Conservation (phyloP, 2,113 vertebrate species). For the Redunca redunca region DNA sequence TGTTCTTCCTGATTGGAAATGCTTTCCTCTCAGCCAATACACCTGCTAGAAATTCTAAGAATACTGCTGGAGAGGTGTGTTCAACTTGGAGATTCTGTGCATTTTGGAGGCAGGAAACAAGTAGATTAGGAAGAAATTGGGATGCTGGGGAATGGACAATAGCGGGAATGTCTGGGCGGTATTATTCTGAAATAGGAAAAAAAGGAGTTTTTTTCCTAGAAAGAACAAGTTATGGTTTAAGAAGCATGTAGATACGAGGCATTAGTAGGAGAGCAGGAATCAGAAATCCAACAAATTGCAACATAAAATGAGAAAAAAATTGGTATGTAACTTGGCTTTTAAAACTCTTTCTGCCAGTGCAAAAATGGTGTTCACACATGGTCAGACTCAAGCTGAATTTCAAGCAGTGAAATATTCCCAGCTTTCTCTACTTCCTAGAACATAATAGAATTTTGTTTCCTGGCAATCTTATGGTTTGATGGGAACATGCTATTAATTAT, state of each 20-base stretch:
- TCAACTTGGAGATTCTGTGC: background rate
- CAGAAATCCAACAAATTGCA: background rate
- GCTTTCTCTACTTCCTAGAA: background rate
- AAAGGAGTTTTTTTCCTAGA: background rate
- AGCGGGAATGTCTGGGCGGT: background rate
- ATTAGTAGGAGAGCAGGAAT: background rate
- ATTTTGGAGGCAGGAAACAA: background rate
- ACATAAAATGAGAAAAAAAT: background rate
- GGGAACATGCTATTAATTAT: slow-evolving; percentile 19
- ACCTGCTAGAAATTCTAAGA: background rate
- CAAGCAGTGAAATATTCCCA: background rate
- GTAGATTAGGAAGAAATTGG: background rate
- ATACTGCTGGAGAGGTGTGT: background rate
- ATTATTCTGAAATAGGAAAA: background rate
- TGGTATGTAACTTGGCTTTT: background rate
- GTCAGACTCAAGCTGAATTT: background rate
- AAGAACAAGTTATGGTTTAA: background rate
- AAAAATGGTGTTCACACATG: background rate
- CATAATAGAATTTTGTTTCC: slow-evolving; percentile 9
- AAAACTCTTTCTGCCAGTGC: background rate
- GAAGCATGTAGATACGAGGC: rapidly evolving
- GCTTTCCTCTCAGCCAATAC: background rate
- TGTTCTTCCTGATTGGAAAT: background rate
- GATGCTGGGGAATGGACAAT: background rate
- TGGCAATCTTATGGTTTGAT: background rate